Base-by-base conservation (phyloP, 64 coral and sea anemone species). In the Anthopleura sola region DNA sequence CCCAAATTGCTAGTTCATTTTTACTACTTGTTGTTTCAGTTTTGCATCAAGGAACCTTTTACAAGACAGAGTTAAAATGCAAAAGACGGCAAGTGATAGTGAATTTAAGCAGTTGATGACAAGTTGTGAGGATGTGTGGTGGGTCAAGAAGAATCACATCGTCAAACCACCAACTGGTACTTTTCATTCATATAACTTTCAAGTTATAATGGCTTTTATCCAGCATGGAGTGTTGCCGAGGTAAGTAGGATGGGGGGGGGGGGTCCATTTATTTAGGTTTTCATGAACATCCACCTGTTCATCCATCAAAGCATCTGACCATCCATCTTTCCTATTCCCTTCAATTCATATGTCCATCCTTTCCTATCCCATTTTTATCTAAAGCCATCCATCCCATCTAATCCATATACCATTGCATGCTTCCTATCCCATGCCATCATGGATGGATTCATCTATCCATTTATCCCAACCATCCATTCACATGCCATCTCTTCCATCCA, bases 171-270 rank as follows among this genome's bases (percentile, higher is more conserved):
- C 95, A 14, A 89, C 84, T 58, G 92, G 92, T 17, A 91, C 95
- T n/a, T 98, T 98, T 79, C 95, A 98, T 83, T 98, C 95, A 1
- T 88, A 98, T 83, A 94, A 98, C 82, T 98, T 98, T 68, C 95
- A 93, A 88, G 93, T 98, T 40, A 82, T 98, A 5, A 94, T 91
- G 86, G 87, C 87, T 53, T 94, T 98, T 51, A 94, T 98, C 39
- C 74, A 93, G 23, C 84, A 91, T 80, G 95, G 92, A 49, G 69
- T 91, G 19, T 56, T 86, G 19, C 95, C 92, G 19, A 87, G 86
- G 95, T 98, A 82, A 62, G 83, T n/a, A n/a, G n/a, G n/a, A n/a
- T n/a, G n/a, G n/a, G n/a, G n/a, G n/a, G n/a, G n/a, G n/a, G n/a
- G n/a, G n/a, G n/a, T n/a, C n/a, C n/a, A n/a, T n/a, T n/a, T n/a